Evolutionary conservation across 2,888 invertebrate genomes (phyloP).

Genomic region (Orthosia incerta): DNA sequence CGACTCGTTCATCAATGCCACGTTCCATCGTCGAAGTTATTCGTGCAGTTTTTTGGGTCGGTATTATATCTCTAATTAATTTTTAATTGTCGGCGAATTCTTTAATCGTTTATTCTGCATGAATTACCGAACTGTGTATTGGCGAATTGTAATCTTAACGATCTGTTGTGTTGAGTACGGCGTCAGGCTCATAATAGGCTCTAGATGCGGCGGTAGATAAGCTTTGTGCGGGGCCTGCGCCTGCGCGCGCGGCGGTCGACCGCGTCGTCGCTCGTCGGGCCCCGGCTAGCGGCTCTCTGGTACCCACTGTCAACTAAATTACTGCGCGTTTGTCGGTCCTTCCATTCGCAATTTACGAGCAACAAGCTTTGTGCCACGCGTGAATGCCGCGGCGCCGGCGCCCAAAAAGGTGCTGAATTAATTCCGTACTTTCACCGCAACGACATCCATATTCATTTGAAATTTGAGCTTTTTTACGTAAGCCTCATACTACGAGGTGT

Average conservation of each 20-base stretch:
- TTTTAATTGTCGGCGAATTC: slow-evolving; percentile 67
- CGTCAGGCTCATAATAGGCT: slow-evolving; percentile 88
- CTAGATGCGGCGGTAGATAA: slow-evolving; percentile 87
- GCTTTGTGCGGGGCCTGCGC: slow-evolving; percentile 75
- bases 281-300: slow-evolving; percentile 61
- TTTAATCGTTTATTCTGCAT: slow-evolving; percentile 64
- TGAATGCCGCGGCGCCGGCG: slow-evolving; percentile 78
- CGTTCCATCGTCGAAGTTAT: slow-evolving; percentile 45
- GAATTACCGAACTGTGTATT: slow-evolving; percentile 65
- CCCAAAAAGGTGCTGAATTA: slow-evolving; percentile 74
- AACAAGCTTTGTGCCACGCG: slow-evolving; percentile 76
- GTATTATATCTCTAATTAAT: slow-evolving; percentile 66
- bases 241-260: slow-evolving; percentile 67
- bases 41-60: slow-evolving; percentile 50
- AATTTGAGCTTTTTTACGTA: slow-evolving; percentile 68
- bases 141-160: slow-evolving; percentile 78
- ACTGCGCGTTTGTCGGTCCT: slow-evolving; percentile 87
- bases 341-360: slow-evolving; percentile 87
- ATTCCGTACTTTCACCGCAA: slow-evolving; percentile 74
- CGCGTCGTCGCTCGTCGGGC: slow-evolving; percentile 60
- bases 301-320: slow-evolving; percentile 89
- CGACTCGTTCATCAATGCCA: slow-evolving; percentile 50
- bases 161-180: slow-evolving; percentile 81
- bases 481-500: slow-evolving; percentile 63
- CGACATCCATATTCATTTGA: slow-evolving; percentile 73